phyloP scores from a whole-genome alignment of 2,888 invertebrate species.

The Agriopis aurantiaria region DNA sequence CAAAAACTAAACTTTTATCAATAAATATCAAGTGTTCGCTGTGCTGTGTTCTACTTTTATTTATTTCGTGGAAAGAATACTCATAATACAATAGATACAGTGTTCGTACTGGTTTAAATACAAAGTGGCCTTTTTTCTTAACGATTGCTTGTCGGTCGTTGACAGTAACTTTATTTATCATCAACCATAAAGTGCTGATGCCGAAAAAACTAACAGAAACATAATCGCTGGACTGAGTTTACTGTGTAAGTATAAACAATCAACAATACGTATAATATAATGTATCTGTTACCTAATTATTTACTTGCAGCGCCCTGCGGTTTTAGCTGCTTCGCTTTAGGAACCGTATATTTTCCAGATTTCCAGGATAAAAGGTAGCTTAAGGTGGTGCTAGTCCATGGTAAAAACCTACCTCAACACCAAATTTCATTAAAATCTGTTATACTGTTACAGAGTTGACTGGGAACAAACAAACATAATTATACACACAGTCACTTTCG shows the following conservation, averaged over 20 bases:
- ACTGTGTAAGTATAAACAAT: slow-evolving; percentile 1
- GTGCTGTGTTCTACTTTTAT: not conserved
- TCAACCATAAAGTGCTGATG: not conserved
- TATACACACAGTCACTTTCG: no score
- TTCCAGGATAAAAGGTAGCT: no score
- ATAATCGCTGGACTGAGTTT: not conserved
- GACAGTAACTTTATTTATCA: not conserved
- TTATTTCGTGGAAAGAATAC: not conserved
- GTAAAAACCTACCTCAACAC: no score
- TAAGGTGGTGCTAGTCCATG: no score
- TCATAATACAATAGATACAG: slow-evolving; percentile 4
- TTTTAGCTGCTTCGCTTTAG: no score
- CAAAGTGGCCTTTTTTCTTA: not conserved
- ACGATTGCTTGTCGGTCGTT: not conserved
- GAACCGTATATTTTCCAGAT: no score
- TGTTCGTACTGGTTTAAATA: not conserved
- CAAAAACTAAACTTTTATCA: slow-evolving; percentile 2
- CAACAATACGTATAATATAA: not conserved
- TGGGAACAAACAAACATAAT: no score
- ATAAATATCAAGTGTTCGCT: not conserved
- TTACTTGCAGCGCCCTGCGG: no score
- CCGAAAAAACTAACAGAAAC: not conserved
- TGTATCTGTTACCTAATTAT: no score
- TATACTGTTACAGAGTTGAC: no score
- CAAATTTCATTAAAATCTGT: no score